phyloP scores from a whole-genome alignment of 2,113 vertebrate genomes.

The Columba livia region DNA sequence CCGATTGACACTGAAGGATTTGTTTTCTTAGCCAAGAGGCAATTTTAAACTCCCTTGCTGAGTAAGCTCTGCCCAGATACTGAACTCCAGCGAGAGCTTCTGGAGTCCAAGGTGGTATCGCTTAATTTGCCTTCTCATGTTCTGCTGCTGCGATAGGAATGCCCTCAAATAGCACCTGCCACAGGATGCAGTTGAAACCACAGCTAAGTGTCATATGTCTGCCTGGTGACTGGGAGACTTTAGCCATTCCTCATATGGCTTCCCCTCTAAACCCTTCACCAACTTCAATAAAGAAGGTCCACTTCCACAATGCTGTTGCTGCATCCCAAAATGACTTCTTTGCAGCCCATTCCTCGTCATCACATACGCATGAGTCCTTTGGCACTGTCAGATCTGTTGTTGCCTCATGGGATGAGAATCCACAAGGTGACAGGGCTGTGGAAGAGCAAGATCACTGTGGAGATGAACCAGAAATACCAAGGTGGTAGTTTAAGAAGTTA shows the following conservation, averaged over 20 bases:
- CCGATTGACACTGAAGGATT: constrained; percentile 54
- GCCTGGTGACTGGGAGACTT: neutral
- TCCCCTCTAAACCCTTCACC: too few relatives aligned
- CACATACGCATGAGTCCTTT: neutral
- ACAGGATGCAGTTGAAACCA: constrained; percentile 11
- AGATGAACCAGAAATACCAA: neutral
- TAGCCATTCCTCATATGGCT: too few relatives aligned
- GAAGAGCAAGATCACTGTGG: neutral
- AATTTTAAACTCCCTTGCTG: constrained; percentile 45
- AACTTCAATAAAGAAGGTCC: neutral
- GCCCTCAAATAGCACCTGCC: constrained; percentile 32
- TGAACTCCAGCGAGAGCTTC: neutral
- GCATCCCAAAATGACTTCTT: neutral
- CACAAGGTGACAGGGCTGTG: neutral
- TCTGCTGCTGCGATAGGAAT: neutral
- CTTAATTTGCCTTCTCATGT: neutral
- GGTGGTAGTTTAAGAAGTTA: neutral
- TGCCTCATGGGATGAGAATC: neutral
- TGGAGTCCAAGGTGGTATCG: neutral
- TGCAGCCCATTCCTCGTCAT: too few relatives aligned
- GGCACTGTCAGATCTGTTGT: neutral
- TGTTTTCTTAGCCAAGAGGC: constrained; percentile 56
- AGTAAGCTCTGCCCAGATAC: constrained; percentile 18
- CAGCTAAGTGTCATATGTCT: neutral
- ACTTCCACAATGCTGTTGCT: neutral